Evolutionary conservation across 2,888 invertebrate species (phyloP).

Genomic region (Cerceris rybyensis): DNA sequence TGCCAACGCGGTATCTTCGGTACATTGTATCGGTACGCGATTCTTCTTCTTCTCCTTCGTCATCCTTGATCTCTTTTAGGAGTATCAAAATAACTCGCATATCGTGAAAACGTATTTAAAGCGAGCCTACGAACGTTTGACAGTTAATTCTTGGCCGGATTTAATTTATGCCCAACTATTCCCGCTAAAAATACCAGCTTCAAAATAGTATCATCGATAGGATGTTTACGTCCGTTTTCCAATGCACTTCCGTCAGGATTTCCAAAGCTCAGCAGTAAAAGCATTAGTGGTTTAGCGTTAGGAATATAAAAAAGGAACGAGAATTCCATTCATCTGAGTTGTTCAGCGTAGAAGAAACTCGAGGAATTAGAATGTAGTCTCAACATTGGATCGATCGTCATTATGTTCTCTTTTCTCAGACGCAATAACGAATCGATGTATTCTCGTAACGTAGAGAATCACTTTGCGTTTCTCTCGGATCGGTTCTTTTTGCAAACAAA

Average conservation of each 20-base stretch:
- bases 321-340: constrained; percentile 33
- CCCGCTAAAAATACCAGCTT: background rate
- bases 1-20: too few relatives aligned
- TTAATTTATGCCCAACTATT: background rate
- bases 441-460: too few relatives aligned
- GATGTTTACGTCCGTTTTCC: background rate
- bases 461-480: too few relatives aligned
- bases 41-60: too few relatives aligned
- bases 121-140: too few relatives aligned
- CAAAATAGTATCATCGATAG: background rate
- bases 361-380: constrained; percentile 37
- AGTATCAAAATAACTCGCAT: too few relatives aligned
- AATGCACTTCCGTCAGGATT: constrained; percentile 17
- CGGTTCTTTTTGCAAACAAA: too few relatives aligned
- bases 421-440: too few relatives aligned
- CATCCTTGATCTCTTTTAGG: too few relatives aligned
- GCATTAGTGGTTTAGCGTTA: background rate
- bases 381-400: background rate
- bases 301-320: constrained; percentile 21
- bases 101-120: too few relatives aligned
- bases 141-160: too few relatives aligned
- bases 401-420: constrained; percentile 6
- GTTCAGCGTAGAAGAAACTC: background rate
- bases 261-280: background rate
- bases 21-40: too few relatives aligned